A percentile compares a stretch with the other conserved stretches of the same genome.
Evolutionary conservation across 2,888 invertebrate genomes (phyloP).

Genomic region (Toxonevra muliebris): DNA sequence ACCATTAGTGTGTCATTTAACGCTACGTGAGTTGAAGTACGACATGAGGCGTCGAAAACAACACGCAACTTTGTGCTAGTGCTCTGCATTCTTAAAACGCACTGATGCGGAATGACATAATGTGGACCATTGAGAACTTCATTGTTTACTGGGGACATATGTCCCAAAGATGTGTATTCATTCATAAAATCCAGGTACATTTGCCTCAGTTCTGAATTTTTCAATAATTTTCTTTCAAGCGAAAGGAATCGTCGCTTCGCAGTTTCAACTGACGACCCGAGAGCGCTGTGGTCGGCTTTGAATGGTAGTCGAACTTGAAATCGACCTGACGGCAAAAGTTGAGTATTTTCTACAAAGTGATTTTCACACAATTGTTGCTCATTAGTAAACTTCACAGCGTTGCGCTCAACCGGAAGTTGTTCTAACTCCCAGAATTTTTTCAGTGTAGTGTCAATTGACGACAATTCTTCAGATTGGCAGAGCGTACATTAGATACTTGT

Average conservation of each 20-base stretch:
- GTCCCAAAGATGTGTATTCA: constrained; percentile 32
- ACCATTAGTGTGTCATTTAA: constrained; percentile 35
- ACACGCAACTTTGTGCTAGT: constrained; percentile 22
- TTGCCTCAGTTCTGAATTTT: constrained; percentile 25
- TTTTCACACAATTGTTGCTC: constrained; percentile 33
- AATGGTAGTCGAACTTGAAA: constrained; percentile 34
- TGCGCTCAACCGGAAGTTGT: constrained; percentile 27
- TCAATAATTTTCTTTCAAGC: constrained; percentile 31
- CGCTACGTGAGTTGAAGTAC: constrained; percentile 16
- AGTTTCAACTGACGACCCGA: constrained; percentile 33
- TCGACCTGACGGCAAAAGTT: constrained; percentile 24
- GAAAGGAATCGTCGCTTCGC: constrained; percentile 34
- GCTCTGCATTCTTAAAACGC: constrained; percentile 9
- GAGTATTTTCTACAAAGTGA: constrained; percentile 26
- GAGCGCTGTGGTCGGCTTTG: constrained; percentile 28
- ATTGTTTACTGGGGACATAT: constrained; percentile 30
- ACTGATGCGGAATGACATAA: too few species aligned
- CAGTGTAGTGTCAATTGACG: constrained; percentile 22
- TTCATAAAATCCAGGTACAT: constrained; percentile 36
- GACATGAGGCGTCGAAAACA: too few species aligned
- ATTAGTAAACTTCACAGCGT: constrained; percentile 18
- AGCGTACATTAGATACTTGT: neutral
- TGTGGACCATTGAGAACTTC: constrained; percentile 16
- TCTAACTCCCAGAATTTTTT: constrained; percentile 34
- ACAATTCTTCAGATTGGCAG: constrained; percentile 7